These are phyloP conservation scores for Cyrtorhinus lividipennis DNA, from an alignment of 1,140 invertebrate species.

Conservation along the genomic window DNA sequence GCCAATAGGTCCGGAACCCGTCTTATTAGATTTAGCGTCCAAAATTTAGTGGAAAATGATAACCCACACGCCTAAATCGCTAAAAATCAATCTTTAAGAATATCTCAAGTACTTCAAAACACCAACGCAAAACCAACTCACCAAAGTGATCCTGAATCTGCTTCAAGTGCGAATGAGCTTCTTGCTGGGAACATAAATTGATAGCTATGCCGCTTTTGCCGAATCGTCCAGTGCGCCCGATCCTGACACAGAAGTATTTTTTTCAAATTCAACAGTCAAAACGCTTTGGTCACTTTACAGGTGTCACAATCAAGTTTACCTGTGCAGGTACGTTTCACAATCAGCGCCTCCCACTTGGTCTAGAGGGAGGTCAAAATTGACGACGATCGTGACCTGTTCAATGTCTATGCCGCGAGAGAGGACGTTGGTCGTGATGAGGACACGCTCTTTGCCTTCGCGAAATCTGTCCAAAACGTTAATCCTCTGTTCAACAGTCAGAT, in stretches of 20 bases:
- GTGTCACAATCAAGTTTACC: no score
- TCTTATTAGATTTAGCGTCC: no score
- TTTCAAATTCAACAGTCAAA: no score
- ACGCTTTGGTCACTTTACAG: no score
- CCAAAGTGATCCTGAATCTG: slow-evolving; percentile 83
- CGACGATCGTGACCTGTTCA: slow-evolving; percentile 92
- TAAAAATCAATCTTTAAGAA: no score
- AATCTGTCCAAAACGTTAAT: slow-evolving; percentile 88
- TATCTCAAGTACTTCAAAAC: no score
- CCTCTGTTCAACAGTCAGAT: slow-evolving; percentile 83
- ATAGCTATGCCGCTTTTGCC: slow-evolving; percentile 92
- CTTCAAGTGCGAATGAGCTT: slow-evolving; percentile 54
- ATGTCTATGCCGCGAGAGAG: slow-evolving; percentile 91
- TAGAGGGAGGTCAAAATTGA: slow-evolving; percentile 95
- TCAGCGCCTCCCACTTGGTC: slow-evolving; percentile 60
- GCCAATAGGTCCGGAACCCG: no score
- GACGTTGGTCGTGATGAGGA: slow-evolving; percentile 97
- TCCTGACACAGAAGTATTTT: no score
- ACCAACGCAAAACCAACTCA: slow-evolving; percentile 24
- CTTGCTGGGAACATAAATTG: slow-evolving; percentile 70
- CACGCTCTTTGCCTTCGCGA: slow-evolving; percentile 78
- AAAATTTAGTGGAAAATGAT: background rate
- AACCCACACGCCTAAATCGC: background rate
- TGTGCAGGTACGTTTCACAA: slow-evolving; percentile 92
- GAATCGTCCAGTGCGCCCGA: slow-evolving; percentile 90